These are phyloP conservation scores for Hyperoplus immaculatus DNA, from an alignment of 2,797 vertebrate species.

Conservation along the genomic window DNA sequence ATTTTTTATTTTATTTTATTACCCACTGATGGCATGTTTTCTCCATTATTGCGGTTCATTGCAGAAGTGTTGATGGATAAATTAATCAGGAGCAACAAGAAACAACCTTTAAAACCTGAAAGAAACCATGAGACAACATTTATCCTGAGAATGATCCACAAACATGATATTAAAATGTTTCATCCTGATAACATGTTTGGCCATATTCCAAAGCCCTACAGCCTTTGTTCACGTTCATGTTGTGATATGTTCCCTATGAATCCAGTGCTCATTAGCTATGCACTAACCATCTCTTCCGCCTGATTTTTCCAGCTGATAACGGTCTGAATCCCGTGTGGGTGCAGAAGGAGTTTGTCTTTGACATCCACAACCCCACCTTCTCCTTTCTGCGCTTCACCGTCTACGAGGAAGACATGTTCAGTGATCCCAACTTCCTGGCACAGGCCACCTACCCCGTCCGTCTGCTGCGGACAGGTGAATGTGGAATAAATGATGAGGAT, in stretches of 20 bases:
- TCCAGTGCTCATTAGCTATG: neutral
- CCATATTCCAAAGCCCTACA: no score
- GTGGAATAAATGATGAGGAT: neutral
- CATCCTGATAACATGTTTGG: no score
- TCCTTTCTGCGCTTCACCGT: constrained; percentile 95
- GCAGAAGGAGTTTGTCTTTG: constrained; percentile 93
- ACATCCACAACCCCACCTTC: constrained; percentile 92
- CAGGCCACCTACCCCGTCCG: constrained; percentile 94
- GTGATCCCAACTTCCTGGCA: constrained; percentile 97
- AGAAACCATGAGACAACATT: no score
- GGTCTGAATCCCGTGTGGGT: constrained; percentile 96
- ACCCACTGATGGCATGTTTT: no score
- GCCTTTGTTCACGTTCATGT: neutral
- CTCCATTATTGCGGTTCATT: no score
- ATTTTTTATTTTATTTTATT: no score
- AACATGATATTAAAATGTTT: no score
- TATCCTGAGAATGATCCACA: no score
- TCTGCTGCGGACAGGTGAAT: constrained; percentile 91
- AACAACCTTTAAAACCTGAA: no score
- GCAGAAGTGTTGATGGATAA: no score
- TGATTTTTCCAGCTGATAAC: constrained; percentile 89
- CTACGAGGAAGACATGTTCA: constrained; percentile 99
- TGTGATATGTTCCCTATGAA: no score
- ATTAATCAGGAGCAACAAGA: no score
- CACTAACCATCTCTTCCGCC: constrained; percentile 8